These are phyloP conservation scores for Xenopus laevis DNA, from an alignment of 2,113 vertebrate genomes.

Conservation along the genomic window DNA sequence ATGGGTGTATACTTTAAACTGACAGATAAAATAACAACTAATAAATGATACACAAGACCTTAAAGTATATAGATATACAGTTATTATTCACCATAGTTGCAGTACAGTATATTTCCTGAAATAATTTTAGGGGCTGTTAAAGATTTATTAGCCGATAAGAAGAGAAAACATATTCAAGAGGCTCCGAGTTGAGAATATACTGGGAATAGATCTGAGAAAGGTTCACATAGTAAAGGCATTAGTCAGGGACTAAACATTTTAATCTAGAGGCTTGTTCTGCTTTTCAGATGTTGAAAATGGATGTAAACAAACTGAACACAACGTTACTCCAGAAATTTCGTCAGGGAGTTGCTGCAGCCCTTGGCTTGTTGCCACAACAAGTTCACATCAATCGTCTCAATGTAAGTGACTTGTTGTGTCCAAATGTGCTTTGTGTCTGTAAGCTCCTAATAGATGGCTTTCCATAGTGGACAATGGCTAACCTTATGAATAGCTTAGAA, in stretches of 20 bases:
- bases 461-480: background rate
- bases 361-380: slow-evolving; percentile 77
- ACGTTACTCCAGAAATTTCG: slow-evolving; percentile 84
- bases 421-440: background rate
- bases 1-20: too few species aligned
- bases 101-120: too few species aligned
- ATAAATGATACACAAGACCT: too few species aligned
- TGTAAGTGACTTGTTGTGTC: slow-evolving; percentile 63
- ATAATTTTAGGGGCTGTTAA: background rate
- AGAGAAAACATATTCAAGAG: background rate
- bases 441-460: slow-evolving; percentile 1
- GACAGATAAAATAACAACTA: too few species aligned
- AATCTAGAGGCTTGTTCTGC: slow-evolving; percentile 45
- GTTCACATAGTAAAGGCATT: slow-evolving; percentile 39
- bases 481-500: background rate
- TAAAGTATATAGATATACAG: too few species aligned
- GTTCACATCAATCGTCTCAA: slow-evolving; percentile 88
- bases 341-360: slow-evolving; percentile 80
- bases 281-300: slow-evolving; percentile 85
- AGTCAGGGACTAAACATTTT: slow-evolving; percentile 30
- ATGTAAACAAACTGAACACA: slow-evolving; percentile 81
- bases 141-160: background rate
- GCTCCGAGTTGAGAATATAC: background rate
- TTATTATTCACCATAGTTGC: too few species aligned
- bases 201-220: slow-evolving; percentile 11